Evolutionary conservation across 2,797 vertebrate genomes (phyloP), one percentile per base, ranked within the genome.

Genomic region (Phoeniculus purpureus): DNA sequence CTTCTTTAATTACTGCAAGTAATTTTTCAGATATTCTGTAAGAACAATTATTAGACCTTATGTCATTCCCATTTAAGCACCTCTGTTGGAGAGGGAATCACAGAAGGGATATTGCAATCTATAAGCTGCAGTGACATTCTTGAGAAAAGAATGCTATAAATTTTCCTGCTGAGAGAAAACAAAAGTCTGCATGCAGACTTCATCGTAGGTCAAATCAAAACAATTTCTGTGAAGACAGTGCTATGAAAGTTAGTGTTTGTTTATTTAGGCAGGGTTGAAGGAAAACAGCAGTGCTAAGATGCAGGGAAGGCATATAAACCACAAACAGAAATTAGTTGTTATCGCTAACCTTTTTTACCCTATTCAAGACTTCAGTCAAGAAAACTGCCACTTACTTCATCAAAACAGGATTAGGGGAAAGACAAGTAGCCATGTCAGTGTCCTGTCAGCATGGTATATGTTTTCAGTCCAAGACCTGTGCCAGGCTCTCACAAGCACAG

Each of bases 381-480:
- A 3, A 72, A 83, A 67, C 4, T 61, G 32, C 8, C 47, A 12
- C 7, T 50, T 27, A 65, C 9, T 77, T 70, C 22, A 54, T 7
- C 43, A 60, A 32, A 6, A 8, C 29, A 75, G 21, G 10, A 31
- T 18, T 43, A 75, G n/a, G 47, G 29, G 21, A 25, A 84, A 50
- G 32, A 23, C 16, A 72, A 72, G 4, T 9, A 40, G 27, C 10
- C 0, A 0, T 18, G 16, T 13, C 32, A 27, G 9, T 22, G 26
- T 52, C 27, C 59, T 43, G 22, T 16, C 76, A 78, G 32, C 34
- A 29, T 0, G 0, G 3, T 3, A 4, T 5, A 4, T 8, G 31
- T 14, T 85, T 66, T 21, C 52, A 85, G 54, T 23, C 6, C 15
- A 73, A 79, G 34, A 32, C 8, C 40, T 8, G 8, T 5, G 31